Evolutionary conservation across 2,113 vertebrate genomes (phyloP), one percentile per base, ranked within the genome.

Genomic region (Gallinago undulata): DNA sequence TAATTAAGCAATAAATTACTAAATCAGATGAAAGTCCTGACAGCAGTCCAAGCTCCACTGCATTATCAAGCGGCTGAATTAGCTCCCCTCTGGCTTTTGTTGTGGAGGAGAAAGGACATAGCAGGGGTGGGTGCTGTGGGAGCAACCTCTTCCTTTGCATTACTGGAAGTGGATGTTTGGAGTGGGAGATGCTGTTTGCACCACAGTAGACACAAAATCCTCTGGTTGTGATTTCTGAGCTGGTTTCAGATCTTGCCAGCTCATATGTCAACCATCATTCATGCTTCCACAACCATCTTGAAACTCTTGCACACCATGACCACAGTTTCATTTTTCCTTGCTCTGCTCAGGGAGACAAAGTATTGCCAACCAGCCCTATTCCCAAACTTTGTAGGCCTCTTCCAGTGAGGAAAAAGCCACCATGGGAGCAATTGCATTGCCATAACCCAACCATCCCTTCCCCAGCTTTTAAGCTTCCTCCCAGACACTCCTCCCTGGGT

Each of bases 131-230:
- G n/a, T 33, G 8, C 19, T n/a, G 33, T 0, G 1, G 33, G 62
- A 81, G 30, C 27, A 76, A 80, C 7, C 31, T 80, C 55, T 69
- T 85, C 45, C 33, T 70, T 37, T 66, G 9, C 28, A 45, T 69
- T 76, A 28, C 33, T 64, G 73, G 45, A 94, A 81, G 13, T 56
- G 24, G 19, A n/a, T 76, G 11, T 72, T n/a, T 57, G 50, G 25
- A 87, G 25, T 7, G 6, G 47, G 51, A 88, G 55, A 63, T 28
- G 43, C 27, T 57, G 45, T 70, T 28, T 57, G n/a, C 25, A 57
- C 7, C 3, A 1, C 0, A 0, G 31, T 1, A 86, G 3, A 87
- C 16, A 47, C 0, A 0, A 90, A 79, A 82, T 51, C n/a, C n/a
- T 47, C n/a, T 82, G 24, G 7, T 2, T 76, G 57, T 45, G 41